Base-by-base conservation (phyloP, 2,888 invertebrate genomes). In the Pogonocherus hispidulus region DNA sequence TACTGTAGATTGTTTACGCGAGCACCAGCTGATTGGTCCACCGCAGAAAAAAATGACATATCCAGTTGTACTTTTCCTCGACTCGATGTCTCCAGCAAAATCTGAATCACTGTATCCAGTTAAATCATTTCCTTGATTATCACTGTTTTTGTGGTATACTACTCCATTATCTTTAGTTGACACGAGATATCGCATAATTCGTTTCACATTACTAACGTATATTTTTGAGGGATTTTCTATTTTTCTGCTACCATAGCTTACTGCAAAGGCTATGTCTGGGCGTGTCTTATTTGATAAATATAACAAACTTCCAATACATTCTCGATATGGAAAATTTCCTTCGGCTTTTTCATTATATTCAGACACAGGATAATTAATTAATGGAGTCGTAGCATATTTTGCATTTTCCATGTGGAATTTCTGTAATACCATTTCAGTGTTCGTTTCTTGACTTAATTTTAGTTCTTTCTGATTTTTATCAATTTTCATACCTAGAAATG, bases 1-100 rank as follows among this genome's bases (percentile, higher is more conserved):
- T 5, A 79, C 77, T 5, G 76, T 72, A 18, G 73, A 60, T 60
- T 80, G 79, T 63, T 66, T 67, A 67, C 76, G 63, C 5, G 74
- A 70, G 22, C 69, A 59, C 80, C 79, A 79, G 6, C 52, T 57
- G 1, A 80, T 67, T 14, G 78, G 77, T 49, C 77, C 77, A 23
- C 71, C 75, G 64, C 66, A 63, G 57, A 52, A 75, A 14, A 65
- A 66, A 23, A 76, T 64, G 0, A 73, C 37, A 51, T 69, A 75
- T 1, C 70, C 72, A 11, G 70, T 71, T 14, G 74, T 76, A 63
- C 76, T 76, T 68, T 69, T 75, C 56, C 75, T 51, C 18, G 73
- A 63, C 57, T 66, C 62, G 18, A 46, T 63, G 32, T 72, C 74
- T 18, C 74, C 75, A n/a, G 69, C 71, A 70, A 68, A 75, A 35